Percentiles rank a stretch among this genome's conserved stretches.
These are phyloP conservation scores for Caenorhabditis zanzibari DNA, from an alignment of 2,888 invertebrate genomes.

Conservation along the genomic window DNA sequence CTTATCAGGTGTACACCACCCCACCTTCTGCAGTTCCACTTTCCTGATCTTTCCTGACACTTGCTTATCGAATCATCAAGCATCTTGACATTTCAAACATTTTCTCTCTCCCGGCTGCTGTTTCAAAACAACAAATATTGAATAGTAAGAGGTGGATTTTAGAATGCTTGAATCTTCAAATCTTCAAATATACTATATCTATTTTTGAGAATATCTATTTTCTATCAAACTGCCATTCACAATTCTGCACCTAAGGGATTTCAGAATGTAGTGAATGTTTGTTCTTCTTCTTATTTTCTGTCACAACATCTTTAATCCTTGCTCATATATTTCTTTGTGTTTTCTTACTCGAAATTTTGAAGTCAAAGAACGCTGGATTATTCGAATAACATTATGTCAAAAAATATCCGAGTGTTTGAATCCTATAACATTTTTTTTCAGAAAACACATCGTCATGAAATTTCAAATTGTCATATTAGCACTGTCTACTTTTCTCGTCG, in stretches of 20 bases:
- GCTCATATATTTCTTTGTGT: slow-evolving; percentile 10
- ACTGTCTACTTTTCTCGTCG: background rate
- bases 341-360: slow-evolving; percentile 12
- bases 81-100: slow-evolving; percentile 6
- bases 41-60: slow-evolving; percentile 10
- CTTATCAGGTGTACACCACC: background rate
- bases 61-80: slow-evolving; percentile 3
- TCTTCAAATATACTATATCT: background rate
- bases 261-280: slow-evolving; percentile 17
- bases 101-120: background rate
- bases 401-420: background rate
- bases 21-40: slow-evolving; percentile 17
- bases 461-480: slow-evolving; percentile 2
- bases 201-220: background rate
- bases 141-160: background rate
- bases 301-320: slow-evolving; percentile 14
- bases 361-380: slow-evolving; percentile 38
- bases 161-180: background rate
- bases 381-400: slow-evolving; percentile 26
- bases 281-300: background rate
- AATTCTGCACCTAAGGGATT: background rate
- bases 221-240: background rate
- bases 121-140: slow-evolving; percentile 7
- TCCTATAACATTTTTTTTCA: slow-evolving; percentile 10
- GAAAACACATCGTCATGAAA: slow-evolving; percentile 29